phyloP scores from a whole-genome alignment of 2,888 invertebrate species.

The Synergus laeviventris region DNA sequence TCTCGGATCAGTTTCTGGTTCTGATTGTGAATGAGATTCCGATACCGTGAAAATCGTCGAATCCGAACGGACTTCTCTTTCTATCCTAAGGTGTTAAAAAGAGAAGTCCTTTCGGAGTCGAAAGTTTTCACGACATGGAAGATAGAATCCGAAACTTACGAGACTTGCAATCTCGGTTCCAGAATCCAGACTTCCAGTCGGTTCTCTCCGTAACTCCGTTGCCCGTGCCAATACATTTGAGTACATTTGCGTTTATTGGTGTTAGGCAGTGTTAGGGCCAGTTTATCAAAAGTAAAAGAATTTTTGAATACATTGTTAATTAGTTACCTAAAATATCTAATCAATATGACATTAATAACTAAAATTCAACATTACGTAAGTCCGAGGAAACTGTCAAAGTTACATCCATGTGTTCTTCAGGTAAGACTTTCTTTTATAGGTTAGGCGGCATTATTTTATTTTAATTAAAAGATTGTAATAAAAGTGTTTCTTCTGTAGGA shows the following conservation, averaged over 20 bases:
- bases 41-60: too few relatives aligned
- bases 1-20: neutral
- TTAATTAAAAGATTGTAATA: neutral
- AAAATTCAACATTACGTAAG: slow-evolving; percentile 9
- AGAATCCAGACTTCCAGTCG: too few relatives aligned
- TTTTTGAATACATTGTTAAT: neutral
- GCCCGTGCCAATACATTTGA: neutral
- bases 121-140: too few relatives aligned
- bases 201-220: too few relatives aligned
- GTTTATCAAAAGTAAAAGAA: neutral
- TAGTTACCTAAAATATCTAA: neutral
- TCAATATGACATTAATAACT: slow-evolving; percentile 31
- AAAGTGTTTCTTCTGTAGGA: neutral
- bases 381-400: slow-evolving; percentile 22
- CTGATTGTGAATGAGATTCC: too few relatives aligned
- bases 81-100: too few relatives aligned
- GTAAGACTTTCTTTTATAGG: slow-evolving; percentile 9
- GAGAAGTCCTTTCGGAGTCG: too few relatives aligned
- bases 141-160: too few relatives aligned
- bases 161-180: too few relatives aligned
- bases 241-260: too few relatives aligned
- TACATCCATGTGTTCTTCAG: slow-evolving; percentile 16
- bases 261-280: neutral
- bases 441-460: neutral
- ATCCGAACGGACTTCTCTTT: too few relatives aligned